Base-by-base conservation (phyloP, 2,113 vertebrate species). In the Macaca nemestrina region DNA sequence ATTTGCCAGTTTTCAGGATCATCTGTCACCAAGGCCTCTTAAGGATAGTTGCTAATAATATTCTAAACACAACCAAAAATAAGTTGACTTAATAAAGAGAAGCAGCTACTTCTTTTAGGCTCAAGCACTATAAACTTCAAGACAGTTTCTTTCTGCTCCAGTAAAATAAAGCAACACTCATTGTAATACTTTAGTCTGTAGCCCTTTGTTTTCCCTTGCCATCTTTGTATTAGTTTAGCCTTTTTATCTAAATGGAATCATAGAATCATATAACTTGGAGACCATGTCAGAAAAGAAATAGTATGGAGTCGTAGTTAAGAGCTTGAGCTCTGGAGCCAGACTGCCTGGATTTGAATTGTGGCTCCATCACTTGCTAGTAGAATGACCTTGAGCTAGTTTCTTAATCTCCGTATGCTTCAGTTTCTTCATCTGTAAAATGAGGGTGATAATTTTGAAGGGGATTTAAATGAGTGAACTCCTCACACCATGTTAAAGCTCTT, bases 1-100 rank as follows among this genome's bases (percentile, higher is more conserved):
- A 68, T 88, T 79, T 95, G 5, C 13, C 52, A 88, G 23, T 78
- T 97, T 93, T 91, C 25, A 91, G 48, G 61, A 93, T 88, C 55
- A 18, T 94, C 45, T 93, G 64, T 97, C 70, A 61, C 22, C 7
- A 43, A 79, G 82, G 55, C n/a, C 40, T 61, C 93, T 84, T 93
- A 93, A 95, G 78, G 70, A 59, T 57, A 93, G 30, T 95, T 95
- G n/a, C 27, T 75, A 75, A 73, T 94, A 93, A 80, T 95, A n/a
- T 23, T 90, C 11, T 75, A 83, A 88, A 85, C 27, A 91, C 10
- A 88, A 87, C 55, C 20, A 73, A 94, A 93, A 84, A 80, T 88
- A 91, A 55, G 32, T 81, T 93, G 43, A 94, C 68, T 64, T 96
- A 50, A 84, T 67, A 72, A 93, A 93, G 52, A 94, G 59, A 81